A percentile compares a stretch with the other conserved stretches of the same genome.
phyloP scores from a whole-genome alignment of 2,797 vertebrate genomes.

The Lacerta viridis region DNA sequence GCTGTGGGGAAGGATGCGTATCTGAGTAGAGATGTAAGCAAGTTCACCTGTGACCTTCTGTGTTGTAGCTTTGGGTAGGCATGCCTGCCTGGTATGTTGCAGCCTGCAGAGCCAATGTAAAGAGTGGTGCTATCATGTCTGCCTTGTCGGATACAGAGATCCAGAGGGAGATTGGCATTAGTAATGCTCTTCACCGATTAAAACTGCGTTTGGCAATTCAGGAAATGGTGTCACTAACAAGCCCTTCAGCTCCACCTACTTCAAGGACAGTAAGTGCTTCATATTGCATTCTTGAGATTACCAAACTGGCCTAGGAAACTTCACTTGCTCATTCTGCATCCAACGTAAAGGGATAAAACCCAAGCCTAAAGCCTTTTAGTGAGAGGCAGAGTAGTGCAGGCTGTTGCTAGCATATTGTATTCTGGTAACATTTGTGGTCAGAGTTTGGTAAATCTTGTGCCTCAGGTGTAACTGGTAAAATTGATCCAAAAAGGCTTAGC shows the following conservation, averaged over 20 bases:
- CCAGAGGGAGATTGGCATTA: slow-evolving; percentile 97
- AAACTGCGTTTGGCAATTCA: slow-evolving; percentile 96
- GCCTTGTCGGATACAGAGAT: slow-evolving; percentile 97
- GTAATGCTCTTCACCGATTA: slow-evolving; percentile 94
- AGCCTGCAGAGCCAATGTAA: slow-evolving; percentile 95
- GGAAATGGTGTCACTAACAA: slow-evolving; percentile 98
- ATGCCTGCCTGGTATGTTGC: slow-evolving; percentile 99
- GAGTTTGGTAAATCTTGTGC: not conserved
- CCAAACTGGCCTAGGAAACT: not conserved
- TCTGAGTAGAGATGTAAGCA: not conserved
- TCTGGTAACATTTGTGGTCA: not conserved
- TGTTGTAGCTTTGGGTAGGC: slow-evolving; percentile 93
- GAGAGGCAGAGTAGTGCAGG: not conserved
- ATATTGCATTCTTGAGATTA: not conserved
- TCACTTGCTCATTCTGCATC: not conserved
- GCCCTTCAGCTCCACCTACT: slow-evolving; percentile 94
- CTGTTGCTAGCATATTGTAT: not conserved
- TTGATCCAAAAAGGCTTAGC: not conserved
- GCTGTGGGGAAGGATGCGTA: not conserved
- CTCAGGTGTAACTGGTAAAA: not conserved
- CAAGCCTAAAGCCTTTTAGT: not conserved
- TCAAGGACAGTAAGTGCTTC: slow-evolving; percentile 90
- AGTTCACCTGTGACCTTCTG: not conserved
- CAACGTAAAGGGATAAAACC: not conserved
- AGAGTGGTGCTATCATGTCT: slow-evolving; percentile 97